phyloP scores from a whole-genome alignment of 1,140 invertebrate species.

The Cherax quadricarinatus region DNA sequence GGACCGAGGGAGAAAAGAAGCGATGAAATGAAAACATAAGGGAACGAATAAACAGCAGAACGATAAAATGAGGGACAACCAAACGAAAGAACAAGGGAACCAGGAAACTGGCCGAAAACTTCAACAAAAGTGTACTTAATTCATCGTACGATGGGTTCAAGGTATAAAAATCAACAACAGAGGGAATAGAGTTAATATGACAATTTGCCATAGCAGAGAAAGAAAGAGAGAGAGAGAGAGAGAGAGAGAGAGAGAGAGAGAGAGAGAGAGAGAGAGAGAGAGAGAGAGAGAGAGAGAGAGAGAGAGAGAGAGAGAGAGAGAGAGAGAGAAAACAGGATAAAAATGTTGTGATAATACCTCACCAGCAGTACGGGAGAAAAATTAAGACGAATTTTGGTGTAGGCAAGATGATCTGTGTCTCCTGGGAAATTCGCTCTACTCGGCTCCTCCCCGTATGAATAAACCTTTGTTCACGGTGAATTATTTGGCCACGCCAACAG shows the following conservation, averaged over 20 bases:
- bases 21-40: too few relatives aligned
- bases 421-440: slow-evolving; percentile 40
- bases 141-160: too few relatives aligned
- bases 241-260: slow-evolving; percentile 44
- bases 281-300: slow-evolving; percentile 5
- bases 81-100: too few relatives aligned
- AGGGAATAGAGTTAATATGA: too few relatives aligned
- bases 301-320: background rate
- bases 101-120: too few relatives aligned
- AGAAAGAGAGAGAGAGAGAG: slow-evolving; percentile 46
- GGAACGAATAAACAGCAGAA: too few relatives aligned
- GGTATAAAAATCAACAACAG: too few relatives aligned
- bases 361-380: slow-evolving; percentile 40
- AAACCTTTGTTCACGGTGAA: slow-evolving; percentile 50
- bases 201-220: background rate
- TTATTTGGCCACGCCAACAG: slow-evolving; percentile 35
- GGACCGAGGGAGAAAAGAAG: too few relatives aligned
- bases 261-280: slow-evolving; percentile 46
- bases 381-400: slow-evolving; percentile 62
- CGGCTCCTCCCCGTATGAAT: slow-evolving; percentile 40
- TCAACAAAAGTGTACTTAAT: too few relatives aligned
- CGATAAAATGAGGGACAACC: too few relatives aligned
- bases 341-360: slow-evolving; percentile 25
- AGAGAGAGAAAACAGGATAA: background rate
- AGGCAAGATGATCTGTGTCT: slow-evolving; percentile 48